A percentile compares a stretch with the other conserved stretches of the same genome.
Conservation (phyloP, 2,888 invertebrate genomes). For the Melinopterus prodromus region DNA sequence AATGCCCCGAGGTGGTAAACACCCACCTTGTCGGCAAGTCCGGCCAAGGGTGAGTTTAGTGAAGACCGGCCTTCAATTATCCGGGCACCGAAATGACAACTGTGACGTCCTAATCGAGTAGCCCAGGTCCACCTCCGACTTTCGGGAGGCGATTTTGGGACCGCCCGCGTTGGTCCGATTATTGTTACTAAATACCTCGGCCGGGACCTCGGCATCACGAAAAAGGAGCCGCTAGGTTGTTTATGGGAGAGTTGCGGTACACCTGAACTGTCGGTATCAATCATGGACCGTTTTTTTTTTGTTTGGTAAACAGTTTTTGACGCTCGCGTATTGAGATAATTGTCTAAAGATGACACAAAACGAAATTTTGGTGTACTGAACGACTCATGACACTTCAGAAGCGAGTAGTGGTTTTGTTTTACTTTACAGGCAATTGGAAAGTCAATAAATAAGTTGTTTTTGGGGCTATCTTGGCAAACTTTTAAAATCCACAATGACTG, state of each 20-base stretch:
- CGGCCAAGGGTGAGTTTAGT: slow-evolving; percentile 31
- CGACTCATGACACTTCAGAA: no score
- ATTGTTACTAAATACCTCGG: neutral
- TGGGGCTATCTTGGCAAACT: no score
- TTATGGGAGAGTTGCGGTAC: neutral
- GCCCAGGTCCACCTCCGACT: slow-evolving; percentile 39
- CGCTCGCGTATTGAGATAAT: no score
- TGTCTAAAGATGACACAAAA: no score
- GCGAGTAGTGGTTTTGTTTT: no score
- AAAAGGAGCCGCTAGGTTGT: neutral
- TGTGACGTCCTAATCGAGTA: slow-evolving; percentile 53
- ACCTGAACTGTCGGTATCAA: no score
- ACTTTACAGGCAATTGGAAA: no score
- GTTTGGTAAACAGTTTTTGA: no score
- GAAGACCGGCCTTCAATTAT: slow-evolving; percentile 52
- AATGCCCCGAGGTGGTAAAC: slow-evolving; percentile 32
- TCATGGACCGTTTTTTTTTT: no score
- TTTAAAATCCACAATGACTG: no score
- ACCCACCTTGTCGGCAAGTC: slow-evolving; percentile 42
- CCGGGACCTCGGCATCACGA: neutral
- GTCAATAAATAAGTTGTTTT: no score
- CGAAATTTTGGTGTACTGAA: no score
- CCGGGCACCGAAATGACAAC: slow-evolving; percentile 50
- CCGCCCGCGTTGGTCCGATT: slow-evolving; percentile 18
- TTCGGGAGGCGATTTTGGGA: neutral